Base-by-base conservation (phyloP, 2,797 vertebrate species). In the Cuculus canorus region DNA sequence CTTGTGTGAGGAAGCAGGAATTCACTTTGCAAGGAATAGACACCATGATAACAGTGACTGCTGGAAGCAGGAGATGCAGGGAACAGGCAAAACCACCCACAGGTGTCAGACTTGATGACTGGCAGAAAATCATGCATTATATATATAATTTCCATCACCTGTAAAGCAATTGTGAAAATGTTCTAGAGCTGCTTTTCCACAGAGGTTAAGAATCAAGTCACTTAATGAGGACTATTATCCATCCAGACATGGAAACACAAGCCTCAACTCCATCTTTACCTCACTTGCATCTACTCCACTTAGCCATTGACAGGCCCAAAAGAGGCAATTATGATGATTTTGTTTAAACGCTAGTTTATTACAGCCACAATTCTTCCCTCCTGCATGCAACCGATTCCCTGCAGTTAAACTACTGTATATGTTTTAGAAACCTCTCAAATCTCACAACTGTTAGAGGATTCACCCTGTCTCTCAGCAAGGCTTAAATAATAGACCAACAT, bases 381-480 rank as follows among this genome's bases (percentile, higher is more conserved):
- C 56, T 90, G 52, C 59, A 50, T 60, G 59, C 48, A 86, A 0
- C 21, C 28, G 82, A 9, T 86, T 76, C 83, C 41, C n/a, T 66
- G 43, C 1, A 1, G 17, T 70, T 88, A 80, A 94, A 56, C 18
- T 41, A 54, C 4, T 18, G 8, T 53, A 9, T 59, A 28, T 84
- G 88, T 93, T 81, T 90, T 17, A 84, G 63, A 88, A 93, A 92
- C 83, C 37, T 35, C 66, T 91, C 41, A 88, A 92, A 79, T 54
- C 60, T 70, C 90, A 48, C 17, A 81, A 17, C 19, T 84, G 16
- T 71, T 81, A n/a, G 57, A 85, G 57, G 37, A 48, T 66, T 68
- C 81, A 78, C 22, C 86, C 39, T 65, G 11, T 80, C 45, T 75
- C 41, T 90, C 84, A 88, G 53, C 50, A 91, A 85, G 57, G 33